These are phyloP conservation scores for Temnothorax ravouxi DNA, from an alignment of 2,888 invertebrate species.

Conservation along the genomic window DNA sequence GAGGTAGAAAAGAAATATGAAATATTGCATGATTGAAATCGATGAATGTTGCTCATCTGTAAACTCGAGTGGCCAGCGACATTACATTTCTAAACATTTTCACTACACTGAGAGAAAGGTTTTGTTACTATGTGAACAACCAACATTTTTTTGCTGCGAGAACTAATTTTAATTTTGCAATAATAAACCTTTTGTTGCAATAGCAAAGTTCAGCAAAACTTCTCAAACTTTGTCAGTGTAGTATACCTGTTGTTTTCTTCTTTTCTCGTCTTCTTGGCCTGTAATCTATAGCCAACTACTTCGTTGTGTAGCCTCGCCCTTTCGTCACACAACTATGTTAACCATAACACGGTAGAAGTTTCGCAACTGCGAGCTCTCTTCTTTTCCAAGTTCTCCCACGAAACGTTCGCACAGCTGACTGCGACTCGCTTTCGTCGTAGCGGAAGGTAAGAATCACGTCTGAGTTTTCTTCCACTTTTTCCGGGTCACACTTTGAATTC, in stretches of 20 bases:
- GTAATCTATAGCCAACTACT: constrained; percentile 16
- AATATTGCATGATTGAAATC: constrained; percentile 13
- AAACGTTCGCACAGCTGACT: constrained; percentile 74
- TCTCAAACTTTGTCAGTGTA: no score
- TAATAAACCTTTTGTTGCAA: no score
- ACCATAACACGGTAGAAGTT: constrained; percentile 70
- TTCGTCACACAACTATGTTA: constrained; percentile 68
- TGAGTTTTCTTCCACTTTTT: constrained; percentile 31
- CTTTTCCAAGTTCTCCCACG: constrained; percentile 66
- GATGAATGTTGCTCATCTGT: not conserved
- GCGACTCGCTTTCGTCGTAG: constrained; percentile 65
- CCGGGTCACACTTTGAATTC: constrained; percentile 12
- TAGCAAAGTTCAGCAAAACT: no score
- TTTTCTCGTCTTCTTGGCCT: not conserved
- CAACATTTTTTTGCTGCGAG: no score
- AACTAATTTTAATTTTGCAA: no score
- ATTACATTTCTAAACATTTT: not conserved
- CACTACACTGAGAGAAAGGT: no score
- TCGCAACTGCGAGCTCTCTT: constrained; percentile 57
- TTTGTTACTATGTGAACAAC: no score
- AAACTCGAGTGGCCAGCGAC: not conserved
- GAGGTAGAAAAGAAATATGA: not conserved
- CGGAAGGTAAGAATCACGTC: constrained; percentile 26
- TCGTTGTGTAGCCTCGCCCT: constrained; percentile 54
- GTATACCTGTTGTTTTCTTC: not conserved